A percentile compares a stretch with the other conserved stretches of the same genome.
phyloP scores from a whole-genome alignment of 2,113 vertebrate species.

The Callionymus lyra region DNA sequence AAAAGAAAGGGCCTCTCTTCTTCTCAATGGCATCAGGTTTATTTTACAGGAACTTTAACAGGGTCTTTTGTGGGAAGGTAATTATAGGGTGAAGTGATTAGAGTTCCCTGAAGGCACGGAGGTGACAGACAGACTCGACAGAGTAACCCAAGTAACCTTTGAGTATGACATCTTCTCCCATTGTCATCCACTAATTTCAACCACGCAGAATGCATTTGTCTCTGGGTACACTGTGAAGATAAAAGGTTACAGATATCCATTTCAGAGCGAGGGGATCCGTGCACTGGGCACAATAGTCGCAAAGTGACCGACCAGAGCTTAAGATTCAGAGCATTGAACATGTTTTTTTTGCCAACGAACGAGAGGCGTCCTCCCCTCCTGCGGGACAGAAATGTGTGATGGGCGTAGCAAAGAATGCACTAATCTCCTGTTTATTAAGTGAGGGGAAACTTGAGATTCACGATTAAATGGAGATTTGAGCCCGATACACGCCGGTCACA shows the following conservation, averaged over 20 bases:
- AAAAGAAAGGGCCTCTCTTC: conserved; percentile 68
- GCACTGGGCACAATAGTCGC: conserved; percentile 38
- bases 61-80: conserved; percentile 68
- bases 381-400: conserved; percentile 73
- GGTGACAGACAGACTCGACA: conserved; percentile 72
- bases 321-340: conserved; percentile 70
- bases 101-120: conserved; percentile 66
- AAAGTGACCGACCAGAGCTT: conserved; percentile 28
- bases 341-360: conserved; percentile 70
- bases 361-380: conserved; percentile 63
- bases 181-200: conserved; percentile 70
- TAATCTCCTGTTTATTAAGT: conserved; percentile 95
- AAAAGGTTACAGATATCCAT: conserved; percentile 59
- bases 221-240: too few relatives aligned
- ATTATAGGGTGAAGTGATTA: conserved; percentile 77
- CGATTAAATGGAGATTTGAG: conserved; percentile 94
- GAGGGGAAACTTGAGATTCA: conserved; percentile 83
- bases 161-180: conserved; percentile 65
- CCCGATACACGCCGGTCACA: conserved; percentile 64
- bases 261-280: conserved; percentile 51
- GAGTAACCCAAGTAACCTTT: conserved; percentile 75
- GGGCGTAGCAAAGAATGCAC: conserved; percentile 80
- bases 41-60: conserved; percentile 75
- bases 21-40: conserved; percentile 69
- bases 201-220: conserved; percentile 34